A percentile compares a stretch with the other conserved stretches of the same genome.
Evolutionary conservation across 2,797 vertebrate species (phyloP).

Genomic region (Sebastiscus albofasciatus): DNA sequence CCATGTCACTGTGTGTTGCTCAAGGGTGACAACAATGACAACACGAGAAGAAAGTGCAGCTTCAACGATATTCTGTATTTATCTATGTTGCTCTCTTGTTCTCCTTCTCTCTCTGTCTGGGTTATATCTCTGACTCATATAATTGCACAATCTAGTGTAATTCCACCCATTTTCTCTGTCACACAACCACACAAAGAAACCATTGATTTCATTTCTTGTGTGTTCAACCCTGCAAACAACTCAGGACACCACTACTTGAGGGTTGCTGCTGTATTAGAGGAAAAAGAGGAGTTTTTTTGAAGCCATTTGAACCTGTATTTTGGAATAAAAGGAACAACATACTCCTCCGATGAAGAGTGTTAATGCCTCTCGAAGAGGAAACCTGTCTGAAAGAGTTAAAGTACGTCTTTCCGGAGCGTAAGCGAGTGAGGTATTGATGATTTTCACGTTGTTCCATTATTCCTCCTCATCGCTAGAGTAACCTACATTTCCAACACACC

Average conservation of each 20-base stretch:
- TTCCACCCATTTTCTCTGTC: constrained; percentile 50
- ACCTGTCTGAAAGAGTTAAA: background rate
- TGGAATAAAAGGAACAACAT: background rate
- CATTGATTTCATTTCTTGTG: constrained; percentile 48
- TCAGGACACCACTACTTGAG: background rate
- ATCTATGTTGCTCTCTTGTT: background rate
- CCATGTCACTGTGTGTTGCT: background rate
- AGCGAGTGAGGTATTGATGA: background rate
- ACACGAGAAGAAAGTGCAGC: constrained; percentile 17
- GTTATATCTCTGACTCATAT: constrained; percentile 55
- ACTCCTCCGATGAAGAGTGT: background rate
- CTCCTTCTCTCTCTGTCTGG: constrained; percentile 14
- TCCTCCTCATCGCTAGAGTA: background rate
- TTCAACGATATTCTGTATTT: constrained; percentile 23
- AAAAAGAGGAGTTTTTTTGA: background rate
- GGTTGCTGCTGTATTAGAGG: background rate
- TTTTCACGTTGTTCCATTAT: constrained; percentile 1
- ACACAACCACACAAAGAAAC: constrained; percentile 53
- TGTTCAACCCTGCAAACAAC: constrained; percentile 36
- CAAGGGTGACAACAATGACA: constrained; percentile 4
- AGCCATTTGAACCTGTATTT: background rate
- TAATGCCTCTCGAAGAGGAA: background rate
- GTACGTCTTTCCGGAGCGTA: background rate
- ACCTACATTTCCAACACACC: constrained; percentile 30
- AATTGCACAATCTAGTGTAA: constrained; percentile 52